phyloP scores from a whole-genome alignment of 2,797 vertebrate genomes.

The Manis pentadactyla region DNA sequence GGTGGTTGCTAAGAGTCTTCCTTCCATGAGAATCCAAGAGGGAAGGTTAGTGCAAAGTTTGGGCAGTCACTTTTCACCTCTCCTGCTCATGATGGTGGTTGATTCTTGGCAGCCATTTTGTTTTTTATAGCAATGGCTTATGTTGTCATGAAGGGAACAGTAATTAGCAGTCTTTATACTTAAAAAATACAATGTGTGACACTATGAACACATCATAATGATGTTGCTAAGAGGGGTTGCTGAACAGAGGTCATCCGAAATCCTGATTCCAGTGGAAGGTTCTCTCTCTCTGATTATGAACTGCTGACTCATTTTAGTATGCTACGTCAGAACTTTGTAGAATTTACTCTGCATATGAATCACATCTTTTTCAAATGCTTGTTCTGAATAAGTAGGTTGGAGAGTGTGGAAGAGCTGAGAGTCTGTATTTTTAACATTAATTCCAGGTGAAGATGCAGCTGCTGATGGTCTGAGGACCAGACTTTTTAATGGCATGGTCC shows the following conservation, averaged over 20 bases:
- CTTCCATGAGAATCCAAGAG: neutral
- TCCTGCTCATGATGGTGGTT: neutral
- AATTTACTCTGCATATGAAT: neutral
- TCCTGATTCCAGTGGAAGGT: neutral
- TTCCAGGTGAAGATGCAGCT: neutral
- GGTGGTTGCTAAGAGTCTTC: neutral
- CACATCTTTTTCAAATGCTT: neutral
- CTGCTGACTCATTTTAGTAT: neutral
- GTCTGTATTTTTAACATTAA: neutral
- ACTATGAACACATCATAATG: constrained; percentile 9
- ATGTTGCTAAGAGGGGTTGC: neutral
- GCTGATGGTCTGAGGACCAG: neutral
- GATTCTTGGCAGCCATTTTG: neutral
- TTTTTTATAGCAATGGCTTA: constrained; percentile 12
- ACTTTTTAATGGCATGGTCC: neutral
- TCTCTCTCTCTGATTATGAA: neutral
- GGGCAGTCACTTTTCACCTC: neutral
- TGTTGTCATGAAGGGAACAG: neutral
- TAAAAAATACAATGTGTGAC: neutral
- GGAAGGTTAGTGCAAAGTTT: neutral
- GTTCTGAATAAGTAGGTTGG: neutral
- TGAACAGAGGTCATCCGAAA: neutral
- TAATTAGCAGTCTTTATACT: constrained; percentile 40
- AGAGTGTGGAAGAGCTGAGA: neutral
- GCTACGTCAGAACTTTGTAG: neutral